Percentiles rank a stretch among this genome's conserved stretches.
phyloP scores from a whole-genome alignment of 2,113 vertebrate species.

The Tetrao urogallus region DNA sequence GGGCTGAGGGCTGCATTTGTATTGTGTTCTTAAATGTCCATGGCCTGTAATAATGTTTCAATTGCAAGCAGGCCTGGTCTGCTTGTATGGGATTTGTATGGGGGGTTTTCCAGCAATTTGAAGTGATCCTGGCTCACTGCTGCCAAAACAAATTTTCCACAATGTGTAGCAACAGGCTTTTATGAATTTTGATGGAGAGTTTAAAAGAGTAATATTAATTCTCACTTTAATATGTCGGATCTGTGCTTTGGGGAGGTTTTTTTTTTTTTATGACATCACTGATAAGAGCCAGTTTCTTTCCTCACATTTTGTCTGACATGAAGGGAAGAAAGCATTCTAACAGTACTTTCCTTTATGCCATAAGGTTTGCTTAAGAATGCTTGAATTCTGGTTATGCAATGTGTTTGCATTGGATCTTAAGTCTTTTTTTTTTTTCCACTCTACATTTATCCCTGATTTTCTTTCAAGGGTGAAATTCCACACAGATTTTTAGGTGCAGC shows the following conservation, averaged over 20 bases:
- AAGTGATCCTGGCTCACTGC: not conserved
- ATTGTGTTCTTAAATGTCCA: not conserved
- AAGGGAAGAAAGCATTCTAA: not conserved
- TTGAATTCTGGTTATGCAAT: not conserved
- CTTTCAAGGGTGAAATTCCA: not conserved
- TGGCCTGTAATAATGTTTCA: not conserved
- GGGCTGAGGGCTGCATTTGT: not conserved
- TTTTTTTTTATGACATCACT: not conserved
- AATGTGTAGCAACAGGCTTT: not conserved
- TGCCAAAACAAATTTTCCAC: not conserved
- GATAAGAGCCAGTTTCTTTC: not conserved
- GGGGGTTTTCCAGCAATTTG: not conserved
- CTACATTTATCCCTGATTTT: not conserved
- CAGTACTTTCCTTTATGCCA: not conserved
- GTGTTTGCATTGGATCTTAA: not conserved
- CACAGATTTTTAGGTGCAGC: rapidly evolving
- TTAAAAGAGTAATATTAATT: not conserved
- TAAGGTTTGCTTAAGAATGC: not conserved
- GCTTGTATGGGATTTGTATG: not conserved
- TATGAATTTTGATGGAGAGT: not conserved
- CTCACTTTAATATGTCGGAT: not conserved
- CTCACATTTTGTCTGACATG: not conserved
- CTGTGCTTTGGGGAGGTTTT: not conserved
- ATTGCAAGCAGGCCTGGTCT: not conserved
- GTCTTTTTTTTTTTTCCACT: not conserved